Conservation (phyloP, 2,888 invertebrate species). For the Tipula helvola region DNA sequence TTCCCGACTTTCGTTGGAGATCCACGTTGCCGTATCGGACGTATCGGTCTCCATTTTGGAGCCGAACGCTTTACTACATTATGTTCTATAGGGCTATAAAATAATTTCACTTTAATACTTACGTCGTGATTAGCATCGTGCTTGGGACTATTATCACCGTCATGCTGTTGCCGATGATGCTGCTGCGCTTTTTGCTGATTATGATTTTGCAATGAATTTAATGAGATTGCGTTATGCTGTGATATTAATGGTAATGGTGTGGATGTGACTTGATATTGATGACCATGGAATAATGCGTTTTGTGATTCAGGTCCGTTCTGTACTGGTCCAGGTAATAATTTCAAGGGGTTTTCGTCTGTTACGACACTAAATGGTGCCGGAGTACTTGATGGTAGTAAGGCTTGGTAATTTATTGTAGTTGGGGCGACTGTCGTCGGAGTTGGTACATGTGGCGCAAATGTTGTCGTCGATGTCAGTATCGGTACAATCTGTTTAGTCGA, state of each 20-base stretch:
- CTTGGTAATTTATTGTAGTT: background rate
- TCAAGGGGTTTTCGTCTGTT: background rate
- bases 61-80: background rate
- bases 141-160: background rate
- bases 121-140: background rate
- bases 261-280: background rate
- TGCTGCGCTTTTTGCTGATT: background rate
- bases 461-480: background rate
- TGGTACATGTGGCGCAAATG: background rate
- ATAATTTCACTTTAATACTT: background rate
- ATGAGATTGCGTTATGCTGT: background rate
- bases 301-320: background rate
- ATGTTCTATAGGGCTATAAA: background rate
- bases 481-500: slow-evolving; percentile 7
- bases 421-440: background rate
- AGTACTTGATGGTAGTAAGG: background rate
- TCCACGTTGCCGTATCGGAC: background rate
- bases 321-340: background rate
- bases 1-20: background rate
- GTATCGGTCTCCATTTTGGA: background rate
- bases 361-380: background rate
- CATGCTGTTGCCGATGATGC: background rate
- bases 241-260: background rate
- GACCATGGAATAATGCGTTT: background rate
- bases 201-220: background rate